Evolutionary conservation across 2,888 invertebrate species (phyloP).

Genomic region (Boloria selene): DNA sequence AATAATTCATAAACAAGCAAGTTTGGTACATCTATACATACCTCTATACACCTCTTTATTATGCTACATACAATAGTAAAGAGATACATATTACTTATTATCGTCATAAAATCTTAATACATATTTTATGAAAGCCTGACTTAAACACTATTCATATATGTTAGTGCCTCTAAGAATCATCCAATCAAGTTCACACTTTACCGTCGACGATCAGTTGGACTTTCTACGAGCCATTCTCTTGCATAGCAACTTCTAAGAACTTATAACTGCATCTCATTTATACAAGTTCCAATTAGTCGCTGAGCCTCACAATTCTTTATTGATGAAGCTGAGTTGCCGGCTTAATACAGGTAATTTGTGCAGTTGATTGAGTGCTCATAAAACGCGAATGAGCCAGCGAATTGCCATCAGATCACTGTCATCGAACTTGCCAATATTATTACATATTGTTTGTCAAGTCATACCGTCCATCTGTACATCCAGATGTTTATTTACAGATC

Average conservation of each 20-base stretch:
- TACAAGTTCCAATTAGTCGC: constrained; percentile 38
- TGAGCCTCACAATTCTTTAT: constrained; percentile 34
- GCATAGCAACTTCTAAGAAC: constrained; percentile 26
- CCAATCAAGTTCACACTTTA: constrained; percentile 8
- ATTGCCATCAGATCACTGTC: constrained; percentile 43
- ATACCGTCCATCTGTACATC: constrained; percentile 14
- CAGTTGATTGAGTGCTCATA: constrained; percentile 48
- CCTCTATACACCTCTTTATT: too few species aligned
- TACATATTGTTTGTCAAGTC: constrained; percentile 35
- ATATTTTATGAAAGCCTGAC: too few species aligned
- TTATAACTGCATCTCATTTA: constrained; percentile 25
- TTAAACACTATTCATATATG: too few species aligned
- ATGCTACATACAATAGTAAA: too few species aligned
- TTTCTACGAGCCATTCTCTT: constrained; percentile 15
- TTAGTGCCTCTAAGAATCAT: not conserved
- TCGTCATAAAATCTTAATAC: too few species aligned
- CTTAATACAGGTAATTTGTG: constrained; percentile 45
- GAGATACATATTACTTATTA: too few species aligned
- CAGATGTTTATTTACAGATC: not conserved
- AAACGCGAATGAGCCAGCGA: constrained; percentile 45
- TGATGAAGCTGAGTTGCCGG: constrained; percentile 39
- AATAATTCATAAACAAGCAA: too few species aligned
- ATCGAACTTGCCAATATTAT: constrained; percentile 41
- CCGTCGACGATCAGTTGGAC: not conserved
- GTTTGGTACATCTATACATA: too few species aligned